Base-by-base conservation (phyloP, 2,888 invertebrate genomes). In the Allophyes oxyacanthae region DNA sequence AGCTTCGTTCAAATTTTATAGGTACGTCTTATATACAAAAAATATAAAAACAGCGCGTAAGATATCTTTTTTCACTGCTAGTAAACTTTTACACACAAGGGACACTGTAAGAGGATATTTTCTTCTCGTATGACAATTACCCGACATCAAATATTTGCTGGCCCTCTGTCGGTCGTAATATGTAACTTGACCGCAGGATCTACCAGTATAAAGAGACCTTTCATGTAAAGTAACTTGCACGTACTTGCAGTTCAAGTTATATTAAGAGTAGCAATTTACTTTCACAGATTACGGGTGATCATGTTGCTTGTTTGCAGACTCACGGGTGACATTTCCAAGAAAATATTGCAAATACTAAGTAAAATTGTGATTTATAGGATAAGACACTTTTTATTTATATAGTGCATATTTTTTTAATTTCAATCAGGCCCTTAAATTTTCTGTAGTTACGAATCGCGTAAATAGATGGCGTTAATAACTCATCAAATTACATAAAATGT, bases 281-380 rank as follows among this genome's bases (percentile, higher is more conserved):
- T 88, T 85, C 78, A 69, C 78, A 82, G 83, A 86, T 87, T 84
- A 82, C 70, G 70, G 77, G 78, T 73, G 78, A 79, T 92, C 92
- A 75, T 81, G 78, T 92, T 90, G 85, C 92, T 88, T 92, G 91
- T 92, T 92, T 92, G 89, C 82, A 83, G 91, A 90, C 90, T 89
- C 87, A 69, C 75, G 88, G 87, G 87, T 83, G 82, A 84, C 82
- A 79, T 87, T 87, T 82, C 67, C 60, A 62, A 80, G 77, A 82
- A 86, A 84, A 88, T 88, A 88, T 86, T 84, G 75, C 79, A 61
- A 53, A 32, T 61, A 37, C 8, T 40, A 46, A 51, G 44, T 36
- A 38, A 58, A 53, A 54, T 44, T n/a, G 11, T 55, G 55, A 72
- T 57, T 54, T 49, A 59, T 56, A 38, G 11, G 14, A 7, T 20